Percentiles rank a stretch among this genome's conserved stretches.
These are phyloP conservation scores for Rhopalosiphum nymphaeae DNA, from an alignment of 2,888 invertebrate genomes.

Conservation along the genomic window DNA sequence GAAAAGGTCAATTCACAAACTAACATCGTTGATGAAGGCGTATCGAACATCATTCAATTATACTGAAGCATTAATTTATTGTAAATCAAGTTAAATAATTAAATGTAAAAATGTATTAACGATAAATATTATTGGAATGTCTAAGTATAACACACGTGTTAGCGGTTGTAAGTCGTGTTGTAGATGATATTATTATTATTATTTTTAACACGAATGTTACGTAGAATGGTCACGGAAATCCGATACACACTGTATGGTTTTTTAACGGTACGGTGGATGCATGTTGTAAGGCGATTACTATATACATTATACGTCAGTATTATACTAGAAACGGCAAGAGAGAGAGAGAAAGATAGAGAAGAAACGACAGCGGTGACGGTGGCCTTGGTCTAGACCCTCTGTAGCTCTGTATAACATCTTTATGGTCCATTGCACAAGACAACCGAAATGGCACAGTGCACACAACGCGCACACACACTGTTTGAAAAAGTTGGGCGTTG, in stretches of 20 bases:
- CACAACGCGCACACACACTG: not conserved
- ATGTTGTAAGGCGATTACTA: constrained; percentile 14
- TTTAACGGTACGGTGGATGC: constrained; percentile 30
- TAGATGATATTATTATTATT: not conserved
- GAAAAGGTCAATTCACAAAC: not conserved
- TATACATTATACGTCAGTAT: not conserved
- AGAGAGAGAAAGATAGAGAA: not conserved
- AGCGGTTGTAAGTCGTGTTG: not conserved
- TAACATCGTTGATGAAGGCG: not conserved
- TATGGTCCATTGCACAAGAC: constrained; percentile 56
- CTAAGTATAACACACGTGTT: not conserved
- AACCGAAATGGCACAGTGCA: constrained; percentile 53
- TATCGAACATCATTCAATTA: not conserved
- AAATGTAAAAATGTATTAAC: not conserved
- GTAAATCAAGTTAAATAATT: not conserved
- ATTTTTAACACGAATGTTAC: not conserved
- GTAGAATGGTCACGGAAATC: not conserved
- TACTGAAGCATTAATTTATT: not conserved
- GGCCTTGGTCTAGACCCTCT: constrained; percentile 61
- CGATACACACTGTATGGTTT: not conserved
- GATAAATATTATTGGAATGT: not conserved
- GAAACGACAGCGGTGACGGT: not conserved
- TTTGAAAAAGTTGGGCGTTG: constrained; percentile 35
- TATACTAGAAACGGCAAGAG: not conserved
- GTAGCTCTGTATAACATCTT: not conserved